Conservation (phyloP, 2,888 invertebrate genomes). For the Polyommatus iphigenia region DNA sequence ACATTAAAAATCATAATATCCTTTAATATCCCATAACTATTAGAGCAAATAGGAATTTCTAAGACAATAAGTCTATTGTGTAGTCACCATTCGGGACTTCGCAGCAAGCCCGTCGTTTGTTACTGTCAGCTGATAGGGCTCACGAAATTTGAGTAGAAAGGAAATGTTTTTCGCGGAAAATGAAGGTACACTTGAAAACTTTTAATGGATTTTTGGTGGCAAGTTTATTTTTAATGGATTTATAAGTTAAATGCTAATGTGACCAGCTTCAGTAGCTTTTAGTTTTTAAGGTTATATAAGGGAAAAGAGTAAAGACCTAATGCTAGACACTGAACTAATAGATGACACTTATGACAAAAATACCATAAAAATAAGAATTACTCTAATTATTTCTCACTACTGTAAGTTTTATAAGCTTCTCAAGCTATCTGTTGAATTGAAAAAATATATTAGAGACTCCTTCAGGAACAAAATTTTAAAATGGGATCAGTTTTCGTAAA, state of each 20-base stretch:
- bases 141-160: conserved; percentile 12
- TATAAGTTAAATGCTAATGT: not conserved
- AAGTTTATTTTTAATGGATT: not conserved
- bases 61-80: conserved; percentile 3
- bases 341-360: too few species aligned
- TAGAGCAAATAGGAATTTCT: not conserved
- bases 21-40: not conserved
- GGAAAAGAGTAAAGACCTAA: too few species aligned
- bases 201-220: conserved; percentile 26
- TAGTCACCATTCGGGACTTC: not conserved
- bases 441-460: too few species aligned
- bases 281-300: not conserved
- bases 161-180: conserved; percentile 15
- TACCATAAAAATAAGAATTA: too few species aligned
- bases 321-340: too few species aligned
- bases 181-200: conserved; percentile 17
- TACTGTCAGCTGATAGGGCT: conserved; percentile 4
- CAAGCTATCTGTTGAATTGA: too few species aligned
- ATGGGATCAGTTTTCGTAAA: too few species aligned
- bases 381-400: too few species aligned
- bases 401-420: too few species aligned
- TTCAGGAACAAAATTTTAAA: too few species aligned
- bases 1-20: too few species aligned
- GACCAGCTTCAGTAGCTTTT: not conserved
- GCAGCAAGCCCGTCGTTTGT: not conserved